Base-by-base conservation (phyloP, 2,888 invertebrate genomes). In the Brachyopa scutellaris region DNA sequence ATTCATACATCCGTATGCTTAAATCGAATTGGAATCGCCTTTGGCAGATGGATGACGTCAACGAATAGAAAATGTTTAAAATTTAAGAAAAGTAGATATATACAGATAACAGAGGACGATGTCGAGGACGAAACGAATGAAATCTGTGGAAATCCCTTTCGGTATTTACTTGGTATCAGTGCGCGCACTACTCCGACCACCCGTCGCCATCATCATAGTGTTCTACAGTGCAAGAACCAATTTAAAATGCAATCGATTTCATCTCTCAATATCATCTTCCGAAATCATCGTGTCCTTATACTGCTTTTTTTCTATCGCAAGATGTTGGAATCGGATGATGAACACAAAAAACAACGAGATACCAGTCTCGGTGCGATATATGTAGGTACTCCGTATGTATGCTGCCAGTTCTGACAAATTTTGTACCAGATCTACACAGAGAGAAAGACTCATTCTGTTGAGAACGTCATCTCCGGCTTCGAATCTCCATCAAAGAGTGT, bases 221-320 rank as follows among this genome's bases (percentile, higher is more conserved):
- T 62, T 73, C 64, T 61, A 3, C 6, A 45, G 57, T 64, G 61
- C 47, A 51, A 59, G 72, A 83, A 67, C 67, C 83, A 83, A 83
- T 83, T 83, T 83, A 78, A 83, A 83, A 79, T 79, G 78, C 83
- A 79, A 83, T 83, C 83, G 83, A 83, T 78, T 78, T 80, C 79
- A 80, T 74, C 69, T 80, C 69, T 70, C 80, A 70, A 70, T 70
- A 80, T 80, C 80, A 70, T 76, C 45, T 64, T n/a, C n/a, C 23
- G 19, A 33, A 70, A 45, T 76, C 55, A 62, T 42, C 23, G 40
- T 69, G 19, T 36, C 36, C 47, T 26, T 47, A 57, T 45, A 36
- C 36, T 26, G 26, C 21, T 47, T 57, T 69, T 57, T n/a, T n/a
- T n/a, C n/a, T n/a, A n/a, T 57, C 23, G 69, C 8, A 42, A 62